phyloP scores from a whole-genome alignment of 2,113 vertebrate genomes.

The Brachypodius melanocephalos region DNA sequence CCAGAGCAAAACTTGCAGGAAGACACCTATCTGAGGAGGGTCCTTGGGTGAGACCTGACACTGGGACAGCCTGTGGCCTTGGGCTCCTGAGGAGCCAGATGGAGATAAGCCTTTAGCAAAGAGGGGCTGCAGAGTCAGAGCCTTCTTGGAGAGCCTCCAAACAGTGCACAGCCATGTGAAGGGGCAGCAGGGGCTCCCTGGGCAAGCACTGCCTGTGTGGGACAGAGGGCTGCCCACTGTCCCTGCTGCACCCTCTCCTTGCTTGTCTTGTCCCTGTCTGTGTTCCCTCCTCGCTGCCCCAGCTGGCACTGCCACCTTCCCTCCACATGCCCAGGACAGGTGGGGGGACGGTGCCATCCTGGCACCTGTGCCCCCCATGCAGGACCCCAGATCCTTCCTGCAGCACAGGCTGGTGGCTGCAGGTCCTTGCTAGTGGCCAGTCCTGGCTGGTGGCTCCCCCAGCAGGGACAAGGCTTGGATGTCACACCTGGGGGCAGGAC shows the following conservation, averaged over 20 bases:
- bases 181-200: not conserved
- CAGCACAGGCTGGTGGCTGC: fast-evolving
- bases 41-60: not conserved
- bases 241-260: not conserved
- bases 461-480: not conserved
- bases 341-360: fast-evolving
- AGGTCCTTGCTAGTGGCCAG: not conserved
- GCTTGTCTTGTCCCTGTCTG: not conserved
- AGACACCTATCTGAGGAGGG: slow-evolving; percentile 27
- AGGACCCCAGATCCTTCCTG: not conserved
- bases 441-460: not conserved
- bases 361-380: fast-evolving
- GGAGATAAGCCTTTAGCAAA: not conserved
- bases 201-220: not conserved
- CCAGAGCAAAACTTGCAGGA: slow-evolving; percentile 63
- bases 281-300: not conserved
- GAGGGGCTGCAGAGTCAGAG: not conserved
- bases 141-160: not conserved
- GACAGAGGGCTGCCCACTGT: not conserved
- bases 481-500: not conserved
- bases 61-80: not conserved
- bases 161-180: fast-evolving
- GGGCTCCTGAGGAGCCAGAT: fast-evolving
- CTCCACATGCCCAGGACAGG: fast-evolving
- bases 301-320: not conserved